A percentile compares a stretch with the other conserved stretches of the same genome.
phyloP scores from a whole-genome alignment of 2,888 invertebrate species.

The Isoperla grammatica region DNA sequence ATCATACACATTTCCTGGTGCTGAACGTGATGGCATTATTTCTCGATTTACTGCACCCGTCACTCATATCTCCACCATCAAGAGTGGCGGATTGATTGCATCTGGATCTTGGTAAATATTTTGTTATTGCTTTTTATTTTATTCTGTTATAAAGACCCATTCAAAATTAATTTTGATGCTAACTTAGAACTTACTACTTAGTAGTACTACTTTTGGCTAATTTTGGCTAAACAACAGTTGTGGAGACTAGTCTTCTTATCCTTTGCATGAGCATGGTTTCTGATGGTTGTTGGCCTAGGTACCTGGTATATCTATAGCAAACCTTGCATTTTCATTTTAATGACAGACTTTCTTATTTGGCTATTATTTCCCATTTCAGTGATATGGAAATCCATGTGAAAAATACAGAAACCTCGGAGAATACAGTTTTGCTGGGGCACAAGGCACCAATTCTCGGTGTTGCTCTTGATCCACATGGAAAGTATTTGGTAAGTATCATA shows the following conservation, averaged over 20 bases:
- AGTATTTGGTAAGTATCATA: conserved; percentile 47
- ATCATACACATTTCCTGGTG: conserved; percentile 73
- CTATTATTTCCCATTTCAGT: conserved; percentile 46
- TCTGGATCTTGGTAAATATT: conserved; percentile 54
- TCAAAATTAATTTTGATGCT: too few species aligned
- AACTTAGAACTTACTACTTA: too few species aligned
- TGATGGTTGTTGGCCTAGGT: too few species aligned
- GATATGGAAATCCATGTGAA: conserved; percentile 55
- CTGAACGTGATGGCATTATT: conserved; percentile 77
- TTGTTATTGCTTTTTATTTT: conserved; percentile 2
- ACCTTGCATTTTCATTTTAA: too few species aligned
- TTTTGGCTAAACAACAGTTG: too few species aligned
- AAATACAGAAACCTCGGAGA: conserved; percentile 43
- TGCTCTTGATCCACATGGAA: conserved; percentile 53
- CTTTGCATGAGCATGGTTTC: too few species aligned
- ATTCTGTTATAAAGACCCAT: not conserved
- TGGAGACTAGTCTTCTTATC: too few species aligned
- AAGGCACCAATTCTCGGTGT: conserved; percentile 56
- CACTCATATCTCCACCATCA: conserved; percentile 68
- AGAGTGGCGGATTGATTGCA: conserved; percentile 58
- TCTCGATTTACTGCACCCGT: conserved; percentile 84
- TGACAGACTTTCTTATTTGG: too few species aligned
- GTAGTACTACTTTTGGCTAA: too few species aligned
- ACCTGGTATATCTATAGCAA: too few species aligned
- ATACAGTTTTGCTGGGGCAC: conserved; percentile 50